phyloP scores from a whole-genome alignment of 2,113 vertebrate species.

The Pseudonaja textilis region DNA sequence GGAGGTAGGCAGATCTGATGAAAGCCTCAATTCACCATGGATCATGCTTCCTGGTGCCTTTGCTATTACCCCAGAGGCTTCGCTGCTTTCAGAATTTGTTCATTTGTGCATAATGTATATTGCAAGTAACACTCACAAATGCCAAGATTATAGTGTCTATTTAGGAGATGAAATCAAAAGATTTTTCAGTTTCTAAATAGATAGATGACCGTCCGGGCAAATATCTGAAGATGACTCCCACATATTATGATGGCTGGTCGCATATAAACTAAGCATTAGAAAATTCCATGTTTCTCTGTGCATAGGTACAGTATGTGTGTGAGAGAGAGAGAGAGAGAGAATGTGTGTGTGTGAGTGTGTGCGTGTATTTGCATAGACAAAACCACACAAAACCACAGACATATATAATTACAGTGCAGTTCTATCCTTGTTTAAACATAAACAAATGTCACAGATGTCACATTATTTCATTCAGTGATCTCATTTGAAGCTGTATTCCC shows the following conservation, averaged over 20 bases:
- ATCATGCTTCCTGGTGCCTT: not conserved
- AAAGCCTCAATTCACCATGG: not conserved
- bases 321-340: not conserved
- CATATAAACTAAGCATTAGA: not conserved
- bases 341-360: not conserved
- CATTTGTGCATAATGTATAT: not conserved
- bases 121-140: not conserved
- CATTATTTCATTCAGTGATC: not conserved
- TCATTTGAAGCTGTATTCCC: not conserved
- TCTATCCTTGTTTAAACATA: not conserved
- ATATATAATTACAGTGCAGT: not conserved
- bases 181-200: not conserved
- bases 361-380: not conserved
- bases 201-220: not conserved
- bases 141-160: not conserved
- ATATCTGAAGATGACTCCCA: not conserved
- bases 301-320: not conserved
- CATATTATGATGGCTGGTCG: not conserved
- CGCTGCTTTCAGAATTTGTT: not conserved
- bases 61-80: fast-evolving
- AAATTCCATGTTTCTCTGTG: not conserved
- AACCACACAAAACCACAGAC: not conserved
- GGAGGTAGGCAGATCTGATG: not conserved
- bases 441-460: not conserved
- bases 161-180: not conserved